Evolutionary conservation across 1,140 invertebrate genomes (phyloP), one percentile per base, ranked within the genome.

Genomic region (Parasteatoda tepidariorum): DNA sequence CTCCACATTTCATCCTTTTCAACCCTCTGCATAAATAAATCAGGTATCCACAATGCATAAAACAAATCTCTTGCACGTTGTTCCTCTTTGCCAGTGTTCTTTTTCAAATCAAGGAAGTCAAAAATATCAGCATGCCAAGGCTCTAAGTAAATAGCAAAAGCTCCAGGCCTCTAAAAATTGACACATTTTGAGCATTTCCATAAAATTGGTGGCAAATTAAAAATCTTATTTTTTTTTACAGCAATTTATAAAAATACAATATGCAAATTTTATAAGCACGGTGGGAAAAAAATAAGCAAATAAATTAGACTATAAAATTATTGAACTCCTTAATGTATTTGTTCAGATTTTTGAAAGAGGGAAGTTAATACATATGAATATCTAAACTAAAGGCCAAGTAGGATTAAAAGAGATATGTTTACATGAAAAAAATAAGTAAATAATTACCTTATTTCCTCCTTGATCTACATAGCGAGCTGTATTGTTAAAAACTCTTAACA

Each of bases 111-210:
- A 59, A 99, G 89, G 90, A 98, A 99, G 79, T 98, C 96, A 89
- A 98, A 98, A 67, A 99, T 92, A 89, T 99, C 98, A 0, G 97
- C 93, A 90, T 99, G 98, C 98, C 98, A 99, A 2, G 98, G 98
- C 89, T 99, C 98, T 26, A 99, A 87, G 88, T 99, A 99, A 82
- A 99, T 94, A 18, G 98, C 97, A 92, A 99, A 98, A n/a, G 98
- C 97, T 38, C 98, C 97, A n/a, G 98, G 97, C 85, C 97, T 90
- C 92, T 92, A 85, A n/a, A 82, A 62, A 41, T 4, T 31, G 3
- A 70, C 24, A n/a, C 13, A 57, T 13, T 6, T 6, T n/a, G 7
- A 57, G 0, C 18, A 6, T 6, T 57, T n/a, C 9, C 18, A 57
- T 13, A 57, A 0, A 11, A n/a, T 57, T 57, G 18, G 18, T 22